Conservation (phyloP, 2,888 invertebrate species). For the Temnothorax ravouxi region DNA sequence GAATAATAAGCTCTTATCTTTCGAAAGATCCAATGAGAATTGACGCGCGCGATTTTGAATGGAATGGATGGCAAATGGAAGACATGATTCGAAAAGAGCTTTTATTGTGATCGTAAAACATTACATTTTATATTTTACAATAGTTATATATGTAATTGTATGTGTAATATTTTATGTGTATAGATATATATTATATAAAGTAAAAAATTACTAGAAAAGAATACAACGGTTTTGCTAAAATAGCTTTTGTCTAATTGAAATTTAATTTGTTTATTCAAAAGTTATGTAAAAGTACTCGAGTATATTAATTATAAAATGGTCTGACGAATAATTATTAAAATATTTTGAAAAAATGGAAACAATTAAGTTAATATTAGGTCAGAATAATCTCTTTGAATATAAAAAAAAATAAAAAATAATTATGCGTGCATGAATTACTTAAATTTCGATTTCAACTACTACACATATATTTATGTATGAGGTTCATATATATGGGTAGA, state of each 20-base stretch:
- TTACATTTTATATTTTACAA: not conserved
- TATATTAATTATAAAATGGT: not conserved
- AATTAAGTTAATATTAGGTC: not conserved
- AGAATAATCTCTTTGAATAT: not conserved
- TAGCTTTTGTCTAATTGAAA: not conserved
- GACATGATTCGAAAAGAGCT: not conserved
- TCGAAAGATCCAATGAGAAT: conserved; percentile 33
- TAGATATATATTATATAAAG: no score
- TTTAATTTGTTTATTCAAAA: not conserved
- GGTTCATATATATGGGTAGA: not conserved
- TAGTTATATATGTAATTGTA: not conserved
- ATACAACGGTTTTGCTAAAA: not conserved
- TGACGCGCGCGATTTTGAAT: conserved; percentile 49
- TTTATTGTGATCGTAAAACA: not conserved
- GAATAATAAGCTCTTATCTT: conserved; percentile 57
- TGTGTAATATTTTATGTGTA: not conserved
- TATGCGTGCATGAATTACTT: not conserved
- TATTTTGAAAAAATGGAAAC: not conserved
- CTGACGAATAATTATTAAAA: not conserved
- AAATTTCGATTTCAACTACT: not conserved
- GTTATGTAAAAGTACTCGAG: not conserved
- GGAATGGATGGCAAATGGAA: conserved; percentile 36
- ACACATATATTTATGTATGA: not conserved
- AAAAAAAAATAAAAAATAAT: conserved; percentile 6
- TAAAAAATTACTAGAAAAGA: not conserved